Conservation (phyloP, 2,113 vertebrate genomes). For the Chaetodon trifascialis region DNA sequence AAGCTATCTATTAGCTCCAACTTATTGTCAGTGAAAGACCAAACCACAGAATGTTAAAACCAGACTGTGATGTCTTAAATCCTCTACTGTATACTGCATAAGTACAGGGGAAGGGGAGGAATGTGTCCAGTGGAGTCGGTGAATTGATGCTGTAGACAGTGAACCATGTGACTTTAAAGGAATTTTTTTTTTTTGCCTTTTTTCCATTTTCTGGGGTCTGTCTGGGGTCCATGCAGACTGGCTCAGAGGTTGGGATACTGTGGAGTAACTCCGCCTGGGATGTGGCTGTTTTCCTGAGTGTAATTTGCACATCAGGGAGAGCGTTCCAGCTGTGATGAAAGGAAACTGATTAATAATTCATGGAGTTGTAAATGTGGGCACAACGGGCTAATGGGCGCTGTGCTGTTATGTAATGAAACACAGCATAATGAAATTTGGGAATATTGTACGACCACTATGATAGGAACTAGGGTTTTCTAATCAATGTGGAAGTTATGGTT, state of each 20-base stretch:
- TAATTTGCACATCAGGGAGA: constrained; percentile 77
- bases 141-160: neutral
- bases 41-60: constrained; percentile 35
- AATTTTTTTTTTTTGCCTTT: neutral
- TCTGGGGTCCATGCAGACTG: neutral
- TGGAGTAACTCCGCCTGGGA: constrained; percentile 28
- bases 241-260: constrained; percentile 7
- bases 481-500: constrained; percentile 41
- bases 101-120: neutral
- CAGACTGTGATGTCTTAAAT: constrained; percentile 9
- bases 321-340: constrained; percentile 78
- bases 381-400: constrained; percentile 72
- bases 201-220: neutral
- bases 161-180: neutral
- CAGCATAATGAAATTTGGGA: constrained; percentile 69
- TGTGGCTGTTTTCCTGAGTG: constrained; percentile 63
- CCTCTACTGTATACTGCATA: neutral
- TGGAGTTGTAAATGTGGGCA: constrained; percentile 75
- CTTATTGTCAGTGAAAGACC: constrained; percentile 48
- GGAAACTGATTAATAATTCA: constrained; percentile 79
- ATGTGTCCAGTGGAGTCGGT: neutral
- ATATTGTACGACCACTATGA: constrained; percentile 60
- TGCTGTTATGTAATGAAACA: constrained; percentile 74
- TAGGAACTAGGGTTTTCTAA: constrained; percentile 40
- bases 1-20: constrained; percentile 63